A percentile compares a stretch with the other conserved stretches of the same genome.
phyloP scores from a whole-genome alignment of 1,140 invertebrate species.

The Oncopeltus fasciatus region DNA sequence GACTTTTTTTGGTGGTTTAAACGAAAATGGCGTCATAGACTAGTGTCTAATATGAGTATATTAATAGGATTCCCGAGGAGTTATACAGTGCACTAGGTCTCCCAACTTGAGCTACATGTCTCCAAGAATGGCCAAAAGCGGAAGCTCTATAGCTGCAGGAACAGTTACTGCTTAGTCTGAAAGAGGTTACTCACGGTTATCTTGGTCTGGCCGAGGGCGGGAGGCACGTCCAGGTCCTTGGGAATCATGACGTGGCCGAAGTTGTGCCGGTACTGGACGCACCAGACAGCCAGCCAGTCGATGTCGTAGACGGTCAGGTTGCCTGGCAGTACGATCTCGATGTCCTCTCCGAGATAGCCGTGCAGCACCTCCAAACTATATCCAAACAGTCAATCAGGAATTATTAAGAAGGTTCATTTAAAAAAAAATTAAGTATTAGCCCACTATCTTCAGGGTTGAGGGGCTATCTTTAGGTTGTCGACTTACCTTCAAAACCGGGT shows the following conservation, averaged over 20 bases:
- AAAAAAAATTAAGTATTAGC: neutral
- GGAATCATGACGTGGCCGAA: conserved; percentile 82
- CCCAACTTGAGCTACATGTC: no score
- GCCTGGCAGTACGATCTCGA: conserved; percentile 72
- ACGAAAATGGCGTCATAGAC: no score
- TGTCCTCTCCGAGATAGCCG: conserved; percentile 77
- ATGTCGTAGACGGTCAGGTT: conserved; percentile 79
- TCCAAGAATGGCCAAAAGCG: no score
- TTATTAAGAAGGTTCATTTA: neutral
- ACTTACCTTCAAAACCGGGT: neutral
- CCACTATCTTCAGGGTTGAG: no score
- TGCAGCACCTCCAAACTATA: conserved; percentile 55
- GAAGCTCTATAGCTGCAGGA: no score
- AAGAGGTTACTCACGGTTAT: conserved; percentile 54
- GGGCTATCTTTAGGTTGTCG: no score
- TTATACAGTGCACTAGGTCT: no score
- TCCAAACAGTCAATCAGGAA: neutral
- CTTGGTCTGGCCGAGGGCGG: conserved; percentile 73
- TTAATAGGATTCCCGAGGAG: no score
- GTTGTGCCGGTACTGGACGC: conserved; percentile 69
- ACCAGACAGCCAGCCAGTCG: conserved; percentile 84
- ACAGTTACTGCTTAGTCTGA: no score
- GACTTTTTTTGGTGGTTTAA: no score
- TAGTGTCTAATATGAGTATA: no score
- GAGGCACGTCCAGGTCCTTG: conserved; percentile 75